These are phyloP conservation scores for Aptenodytes forsteri DNA, from an alignment of 2,113 vertebrate genomes.

Conservation along the genomic window DNA sequence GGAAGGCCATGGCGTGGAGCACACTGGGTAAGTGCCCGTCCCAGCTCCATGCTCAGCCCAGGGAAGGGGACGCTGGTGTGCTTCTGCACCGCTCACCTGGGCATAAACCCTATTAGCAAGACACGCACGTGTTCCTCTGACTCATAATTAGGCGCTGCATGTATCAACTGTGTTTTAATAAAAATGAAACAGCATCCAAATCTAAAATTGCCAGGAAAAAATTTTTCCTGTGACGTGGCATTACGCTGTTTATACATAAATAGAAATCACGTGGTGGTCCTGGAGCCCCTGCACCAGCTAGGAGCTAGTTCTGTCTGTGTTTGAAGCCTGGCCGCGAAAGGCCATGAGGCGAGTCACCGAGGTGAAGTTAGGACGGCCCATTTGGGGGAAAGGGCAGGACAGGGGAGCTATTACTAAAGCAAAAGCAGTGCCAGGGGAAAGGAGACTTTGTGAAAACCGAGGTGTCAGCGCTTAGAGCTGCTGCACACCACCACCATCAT, in stretches of 20 bases:
- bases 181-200: background rate
- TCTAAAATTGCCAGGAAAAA: background rate
- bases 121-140: rapidly evolving
- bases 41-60: background rate
- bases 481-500: background rate
- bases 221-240: background rate
- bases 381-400: background rate
- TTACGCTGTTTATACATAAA: background rate
- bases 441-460: background rate
- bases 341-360: rapidly evolving
- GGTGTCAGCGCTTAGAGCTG: background rate
- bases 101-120: background rate
- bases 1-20: background rate
- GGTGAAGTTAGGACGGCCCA: background rate
- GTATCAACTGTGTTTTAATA: background rate
- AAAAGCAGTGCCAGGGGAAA: background rate
- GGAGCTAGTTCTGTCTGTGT: background rate
- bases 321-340: background rate
- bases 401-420: background rate
- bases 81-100: background rate
- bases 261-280: background rate
- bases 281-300: background rate
- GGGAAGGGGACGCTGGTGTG: background rate
- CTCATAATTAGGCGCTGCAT: background rate
- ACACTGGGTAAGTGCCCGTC: background rate